Base-by-base conservation (phyloP, 2,888 invertebrate species). In the Pyrocoelia pectoralis region DNA sequence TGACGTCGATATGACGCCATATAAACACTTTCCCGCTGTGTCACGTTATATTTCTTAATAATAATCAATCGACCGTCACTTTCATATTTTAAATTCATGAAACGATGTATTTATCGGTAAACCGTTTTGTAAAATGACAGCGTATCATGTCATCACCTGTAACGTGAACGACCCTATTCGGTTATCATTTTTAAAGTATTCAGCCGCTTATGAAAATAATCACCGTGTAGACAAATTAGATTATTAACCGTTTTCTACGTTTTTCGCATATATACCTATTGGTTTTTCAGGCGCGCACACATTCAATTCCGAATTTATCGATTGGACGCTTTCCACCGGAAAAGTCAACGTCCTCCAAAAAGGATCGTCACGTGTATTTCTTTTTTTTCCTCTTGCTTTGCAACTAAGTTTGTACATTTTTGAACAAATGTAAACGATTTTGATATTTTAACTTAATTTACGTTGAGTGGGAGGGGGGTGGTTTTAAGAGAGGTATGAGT, bases 281-380 rank as follows among this genome's bases (percentile, higher is more conserved):
- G 52, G 17, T 54, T 58, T 56, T 58, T 24, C 63, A 49, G 51
- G 54, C 62, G 53, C 49, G 53, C 63, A 53, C 28, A 19, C 54
- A 33, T 58, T 53, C 57, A 58, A 63, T 63, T 63, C 48, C 51
- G 59, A 54, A 15, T 38, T 46, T 60, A 64, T 64, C 59, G 64
- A 64, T 64, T 59, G 33, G 43, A 43, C 38, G 41, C 52, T 58
- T 48, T 63, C 63, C 33, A 46, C 58, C 51, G 63, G 64, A 60
- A 60, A 64, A 64, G 64, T 64, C 64, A 64, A 64, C 64, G 64
- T 59, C 64, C 63, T 58, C 43, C 55, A 33, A 48, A 50, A 59
- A 60, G 54, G 49, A 60, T 55, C 49, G 60, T 60, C 60, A 60
- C 60, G 60, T 60, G 60, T 48, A 46, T 58, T 29, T 43, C 24